These are phyloP conservation scores for Ecliptopera silaceata DNA, from an alignment of 2,888 invertebrate species.

Conservation along the genomic window DNA sequence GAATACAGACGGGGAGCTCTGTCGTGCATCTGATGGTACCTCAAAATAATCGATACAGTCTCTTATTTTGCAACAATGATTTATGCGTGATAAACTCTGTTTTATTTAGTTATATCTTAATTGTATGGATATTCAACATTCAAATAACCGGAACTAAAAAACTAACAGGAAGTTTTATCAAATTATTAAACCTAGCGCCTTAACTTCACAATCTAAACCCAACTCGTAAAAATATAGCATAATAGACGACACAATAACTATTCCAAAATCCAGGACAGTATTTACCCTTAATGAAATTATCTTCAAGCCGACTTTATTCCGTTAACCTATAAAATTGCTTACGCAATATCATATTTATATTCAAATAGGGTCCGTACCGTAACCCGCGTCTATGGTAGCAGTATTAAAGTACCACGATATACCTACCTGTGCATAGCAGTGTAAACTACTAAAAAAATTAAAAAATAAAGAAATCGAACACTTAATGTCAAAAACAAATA, in stretches of 20 bases:
- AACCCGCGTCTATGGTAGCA: slow-evolving; percentile 29
- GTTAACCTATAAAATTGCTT: slow-evolving; percentile 35
- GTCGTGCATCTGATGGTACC: slow-evolving; percentile 13
- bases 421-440: slow-evolving; percentile 15
- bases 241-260: neutral
- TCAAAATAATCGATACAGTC: slow-evolving; percentile 23
- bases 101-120: neutral
- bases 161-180: no score
- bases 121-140: no score
- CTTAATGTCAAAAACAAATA: no score
- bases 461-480: neutral
- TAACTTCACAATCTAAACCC: no score
- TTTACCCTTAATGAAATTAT: slow-evolving; percentile 19
- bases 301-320: slow-evolving; percentile 23
- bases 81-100: neutral
- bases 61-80: slow-evolving; percentile 9
- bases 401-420: slow-evolving; percentile 36
- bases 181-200: no score
- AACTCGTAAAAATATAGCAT: no score
- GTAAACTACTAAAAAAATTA: neutral
- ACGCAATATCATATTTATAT: slow-evolving; percentile 42
- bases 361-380: slow-evolving; percentile 40
- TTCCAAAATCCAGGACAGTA: slow-evolving; percentile 3
- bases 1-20: slow-evolving; percentile 13
- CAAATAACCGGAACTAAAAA: no score